Conservation (phyloP, 2,113 vertebrate species). For the Microcebus jonahi region DNA sequence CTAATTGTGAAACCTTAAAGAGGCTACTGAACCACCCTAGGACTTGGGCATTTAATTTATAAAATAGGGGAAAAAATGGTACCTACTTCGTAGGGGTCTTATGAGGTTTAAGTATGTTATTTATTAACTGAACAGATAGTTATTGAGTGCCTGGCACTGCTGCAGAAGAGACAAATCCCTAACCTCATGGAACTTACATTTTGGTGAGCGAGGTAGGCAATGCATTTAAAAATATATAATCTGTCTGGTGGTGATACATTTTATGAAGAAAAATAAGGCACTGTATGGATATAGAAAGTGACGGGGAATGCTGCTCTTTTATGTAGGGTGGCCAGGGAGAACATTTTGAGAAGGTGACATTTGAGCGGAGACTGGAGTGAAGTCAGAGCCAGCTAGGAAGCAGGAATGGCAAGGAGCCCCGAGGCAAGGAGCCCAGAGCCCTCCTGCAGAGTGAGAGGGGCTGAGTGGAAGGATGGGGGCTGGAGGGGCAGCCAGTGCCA, state of each 20-base stretch:
- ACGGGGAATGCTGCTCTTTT: neutral
- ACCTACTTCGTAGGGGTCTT: neutral
- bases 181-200: conserved; percentile 17
- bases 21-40: neutral
- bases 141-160: neutral
- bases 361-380: conserved; percentile 31
- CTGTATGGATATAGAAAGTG: neutral
- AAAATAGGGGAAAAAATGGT: neutral
- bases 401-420: neutral
- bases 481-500: neutral
- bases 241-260: neutral
- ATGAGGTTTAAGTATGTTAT: neutral
- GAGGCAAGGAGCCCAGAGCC: neutral
- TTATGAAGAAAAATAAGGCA: conserved; percentile 7
- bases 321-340: neutral
- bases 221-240: neutral
- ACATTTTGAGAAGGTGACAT: conserved; percentile 46
- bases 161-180: neutral
- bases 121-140: conserved; percentile 9
- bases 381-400: neutral
- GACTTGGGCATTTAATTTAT: neutral
- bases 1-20: neutral
- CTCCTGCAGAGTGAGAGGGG: neutral
- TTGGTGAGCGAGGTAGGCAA: neutral
- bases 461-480: neutral